Conservation (phyloP, 2,888 invertebrate genomes). For the Mesochorus sp. region DNA sequence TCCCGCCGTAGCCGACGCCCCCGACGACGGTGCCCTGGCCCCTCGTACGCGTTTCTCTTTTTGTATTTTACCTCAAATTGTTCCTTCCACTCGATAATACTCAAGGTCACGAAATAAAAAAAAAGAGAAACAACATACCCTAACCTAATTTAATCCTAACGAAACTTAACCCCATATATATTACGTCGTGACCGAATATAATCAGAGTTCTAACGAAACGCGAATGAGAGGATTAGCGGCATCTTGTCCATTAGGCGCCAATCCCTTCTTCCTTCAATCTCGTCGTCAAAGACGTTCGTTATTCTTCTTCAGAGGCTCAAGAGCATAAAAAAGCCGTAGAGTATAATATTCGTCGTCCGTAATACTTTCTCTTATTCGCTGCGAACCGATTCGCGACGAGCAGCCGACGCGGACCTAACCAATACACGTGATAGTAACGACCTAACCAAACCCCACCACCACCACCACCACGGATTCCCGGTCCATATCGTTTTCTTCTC, state of each 20-base stretch:
- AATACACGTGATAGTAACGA: too few relatives aligned
- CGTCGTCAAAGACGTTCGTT: too few relatives aligned
- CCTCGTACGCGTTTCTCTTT: slow-evolving; percentile 19
- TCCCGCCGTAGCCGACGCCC: slow-evolving; percentile 69
- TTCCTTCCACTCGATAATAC: slow-evolving; percentile 33
- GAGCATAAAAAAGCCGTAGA: too few relatives aligned
- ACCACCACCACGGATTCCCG: too few relatives aligned
- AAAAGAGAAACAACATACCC: too few relatives aligned
- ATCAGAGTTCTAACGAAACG: background rate
- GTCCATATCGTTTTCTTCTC: background rate
- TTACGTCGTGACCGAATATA: too few relatives aligned
- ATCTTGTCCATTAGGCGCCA: background rate
- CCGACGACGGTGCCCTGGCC: slow-evolving; percentile 62
- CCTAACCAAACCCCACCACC: slow-evolving; percentile 23
- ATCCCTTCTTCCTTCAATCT: too few relatives aligned
- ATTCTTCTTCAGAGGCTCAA: too few relatives aligned
- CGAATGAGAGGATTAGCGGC: too few relatives aligned
- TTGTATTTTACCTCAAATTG: slow-evolving; percentile 30
- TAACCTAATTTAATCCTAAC: slow-evolving; percentile 14
- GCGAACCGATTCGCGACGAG: too few relatives aligned
- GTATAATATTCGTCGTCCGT: too few relatives aligned
- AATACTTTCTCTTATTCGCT: slow-evolving; percentile 3
- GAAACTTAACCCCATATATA: background rate
- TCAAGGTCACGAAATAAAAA: too few relatives aligned
- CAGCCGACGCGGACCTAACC: slow-evolving; percentile 3